Percentiles rank a stretch among this genome's conserved stretches.
phyloP scores from a whole-genome alignment of 35 echinoderm and acorn worm species.

The Acanthaster planci region DNA sequence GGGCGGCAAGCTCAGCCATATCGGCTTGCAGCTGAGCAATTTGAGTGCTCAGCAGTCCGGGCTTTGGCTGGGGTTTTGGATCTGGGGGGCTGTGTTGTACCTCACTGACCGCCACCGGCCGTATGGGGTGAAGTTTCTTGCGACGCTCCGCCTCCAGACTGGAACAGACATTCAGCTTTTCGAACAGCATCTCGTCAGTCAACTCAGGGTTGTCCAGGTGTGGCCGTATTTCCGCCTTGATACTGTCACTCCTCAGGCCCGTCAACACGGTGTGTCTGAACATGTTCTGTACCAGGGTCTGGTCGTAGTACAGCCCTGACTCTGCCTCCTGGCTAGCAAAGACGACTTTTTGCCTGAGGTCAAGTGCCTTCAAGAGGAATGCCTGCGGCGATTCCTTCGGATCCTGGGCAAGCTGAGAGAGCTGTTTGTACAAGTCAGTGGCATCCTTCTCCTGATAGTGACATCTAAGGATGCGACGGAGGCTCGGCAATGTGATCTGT shows the following conservation, averaged over 20 bases:
- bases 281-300: constrained; percentile 14
- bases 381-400: constrained; percentile 51
- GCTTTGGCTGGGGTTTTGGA: neutral
- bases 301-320: constrained; percentile 35
- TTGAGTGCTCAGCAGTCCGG: neutral
- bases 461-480: constrained; percentile 38
- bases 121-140: neutral
- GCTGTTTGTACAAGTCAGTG: constrained; percentile 40
- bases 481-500: constrained; percentile 11
- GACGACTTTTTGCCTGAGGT: constrained; percentile 61
- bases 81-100: neutral
- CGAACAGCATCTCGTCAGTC: constrained; percentile 33
- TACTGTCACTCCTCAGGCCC: neutral
- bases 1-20: neutral
- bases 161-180: neutral
- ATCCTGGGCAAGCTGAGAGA: constrained; percentile 10
- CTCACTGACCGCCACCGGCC: neutral
- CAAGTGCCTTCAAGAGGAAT: constrained; percentile 48
- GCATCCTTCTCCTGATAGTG: constrained; percentile 61
- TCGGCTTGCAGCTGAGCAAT: neutral
- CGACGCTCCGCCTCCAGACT: neutral
- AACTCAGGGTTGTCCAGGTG: neutral
- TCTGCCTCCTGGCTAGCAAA: constrained; percentile 65
- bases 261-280: constrained; percentile 31
- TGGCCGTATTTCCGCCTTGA: constrained; percentile 29